phyloP scores from a whole-genome alignment of 2,888 invertebrate species.

The Alentia gelatinosa region DNA sequence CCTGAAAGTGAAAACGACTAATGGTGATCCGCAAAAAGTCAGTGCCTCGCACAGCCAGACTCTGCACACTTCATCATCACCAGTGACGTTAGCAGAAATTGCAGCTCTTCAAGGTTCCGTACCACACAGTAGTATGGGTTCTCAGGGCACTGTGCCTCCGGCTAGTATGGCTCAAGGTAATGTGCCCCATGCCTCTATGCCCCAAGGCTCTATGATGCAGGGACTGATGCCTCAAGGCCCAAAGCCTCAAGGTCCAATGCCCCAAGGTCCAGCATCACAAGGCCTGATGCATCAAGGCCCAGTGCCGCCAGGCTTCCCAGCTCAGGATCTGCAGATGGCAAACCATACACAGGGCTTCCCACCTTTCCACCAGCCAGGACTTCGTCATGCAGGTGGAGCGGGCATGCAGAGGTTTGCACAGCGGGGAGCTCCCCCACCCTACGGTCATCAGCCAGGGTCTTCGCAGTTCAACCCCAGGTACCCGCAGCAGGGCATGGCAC shows the following conservation, averaged over 20 bases:
- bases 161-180: not conserved
- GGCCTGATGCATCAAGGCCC: not conserved
- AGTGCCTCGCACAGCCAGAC: not conserved
- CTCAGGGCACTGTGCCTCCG: too few relatives aligned
- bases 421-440: not conserved
- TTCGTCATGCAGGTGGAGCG: not conserved
- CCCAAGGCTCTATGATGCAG: not conserved
- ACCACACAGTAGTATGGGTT: not conserved
- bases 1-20: not conserved
- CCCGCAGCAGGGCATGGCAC: not conserved
- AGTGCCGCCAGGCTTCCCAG: not conserved
- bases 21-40: not conserved
- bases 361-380: not conserved
- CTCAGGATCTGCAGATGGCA: not conserved
- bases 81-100: not conserved
- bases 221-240: not conserved
- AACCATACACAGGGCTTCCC: not conserved
- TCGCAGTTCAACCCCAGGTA: constrained; percentile 6
- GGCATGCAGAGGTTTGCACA: not conserved
- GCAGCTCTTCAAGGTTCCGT: not conserved
- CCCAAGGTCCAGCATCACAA: not conserved
- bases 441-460: not conserved
- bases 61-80: not conserved
- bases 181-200: not conserved
- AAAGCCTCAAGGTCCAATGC: not conserved